Percentiles rank a stretch among this genome's conserved stretches.
Conservation (phyloP, 2,113 vertebrate genomes). For the Mesembrinibis cayennensis region DNA sequence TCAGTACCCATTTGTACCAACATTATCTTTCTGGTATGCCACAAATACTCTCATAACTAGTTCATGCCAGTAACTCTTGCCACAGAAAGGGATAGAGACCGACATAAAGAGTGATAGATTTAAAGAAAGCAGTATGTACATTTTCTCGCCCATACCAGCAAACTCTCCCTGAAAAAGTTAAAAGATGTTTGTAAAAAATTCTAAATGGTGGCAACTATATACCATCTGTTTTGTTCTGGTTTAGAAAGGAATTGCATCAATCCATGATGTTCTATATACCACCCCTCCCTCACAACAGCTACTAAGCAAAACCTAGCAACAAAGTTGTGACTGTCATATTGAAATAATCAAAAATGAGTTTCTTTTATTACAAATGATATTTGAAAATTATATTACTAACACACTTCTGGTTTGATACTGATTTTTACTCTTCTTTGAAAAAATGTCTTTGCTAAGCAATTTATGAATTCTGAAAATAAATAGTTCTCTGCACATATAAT, state of each 20-base stretch:
- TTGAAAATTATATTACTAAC: background rate
- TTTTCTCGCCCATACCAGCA: background rate
- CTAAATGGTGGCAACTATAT: background rate
- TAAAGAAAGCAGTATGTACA: background rate
- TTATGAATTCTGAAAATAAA: constrained; percentile 12
- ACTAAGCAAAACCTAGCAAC: constrained; percentile 25
- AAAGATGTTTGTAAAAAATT: background rate
- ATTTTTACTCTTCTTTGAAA: background rate
- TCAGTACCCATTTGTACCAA: background rate
- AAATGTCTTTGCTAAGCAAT: background rate
- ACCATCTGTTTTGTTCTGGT: constrained; percentile 39
- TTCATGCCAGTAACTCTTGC: background rate
- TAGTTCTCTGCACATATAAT: background rate
- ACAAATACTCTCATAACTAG: background rate
- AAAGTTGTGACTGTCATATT: background rate
- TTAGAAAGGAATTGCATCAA: constrained; percentile 15
- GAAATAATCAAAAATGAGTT: background rate
- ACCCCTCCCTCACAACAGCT: background rate
- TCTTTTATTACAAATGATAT: background rate
- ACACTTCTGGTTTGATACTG: background rate
- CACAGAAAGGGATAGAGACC: background rate
- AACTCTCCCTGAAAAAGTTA: background rate
- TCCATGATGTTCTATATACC: background rate
- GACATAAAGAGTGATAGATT: background rate
- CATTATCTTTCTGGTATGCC: background rate